Percentiles rank a stretch among this genome's conserved stretches.
phyloP scores from a whole-genome alignment of 64 coral and sea anemone genomes.

The Catalaphyllia jardinei region DNA sequence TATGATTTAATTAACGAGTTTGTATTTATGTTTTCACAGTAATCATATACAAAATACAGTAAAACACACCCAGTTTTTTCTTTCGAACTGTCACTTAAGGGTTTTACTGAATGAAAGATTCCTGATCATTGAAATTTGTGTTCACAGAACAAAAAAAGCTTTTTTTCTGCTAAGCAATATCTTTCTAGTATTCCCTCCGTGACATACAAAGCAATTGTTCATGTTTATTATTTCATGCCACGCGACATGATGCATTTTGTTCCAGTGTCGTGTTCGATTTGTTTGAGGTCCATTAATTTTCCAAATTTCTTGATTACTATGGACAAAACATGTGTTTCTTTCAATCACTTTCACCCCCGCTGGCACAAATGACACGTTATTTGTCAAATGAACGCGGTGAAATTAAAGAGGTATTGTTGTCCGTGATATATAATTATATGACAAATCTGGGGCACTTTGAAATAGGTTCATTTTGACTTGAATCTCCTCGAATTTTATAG shows the following conservation, averaged over 20 bases:
- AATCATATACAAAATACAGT: background rate
- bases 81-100: background rate
- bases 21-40: background rate
- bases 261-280: slow-evolving; percentile 15
- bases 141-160: background rate
- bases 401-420: background rate
- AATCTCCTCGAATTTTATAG: background rate
- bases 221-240: slow-evolving; percentile 28
- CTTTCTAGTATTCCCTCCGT: background rate
- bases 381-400: background rate
- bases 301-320: background rate
- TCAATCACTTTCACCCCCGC: background rate
- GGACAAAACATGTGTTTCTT: slow-evolving; percentile 18
- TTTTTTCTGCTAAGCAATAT: background rate
- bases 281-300: background rate
- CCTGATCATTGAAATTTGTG: background rate
- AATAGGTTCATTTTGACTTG: background rate
- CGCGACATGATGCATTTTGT: slow-evolving; percentile 17
- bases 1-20: background rate
- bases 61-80: background rate
- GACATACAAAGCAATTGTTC: background rate
- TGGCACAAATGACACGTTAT: background rate
- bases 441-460: background rate
- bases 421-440: background rate
- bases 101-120: background rate